Base-by-base conservation (phyloP, 37 sponge, comb jelly and placozoan species). In the Theonella swinhoei region DNA sequence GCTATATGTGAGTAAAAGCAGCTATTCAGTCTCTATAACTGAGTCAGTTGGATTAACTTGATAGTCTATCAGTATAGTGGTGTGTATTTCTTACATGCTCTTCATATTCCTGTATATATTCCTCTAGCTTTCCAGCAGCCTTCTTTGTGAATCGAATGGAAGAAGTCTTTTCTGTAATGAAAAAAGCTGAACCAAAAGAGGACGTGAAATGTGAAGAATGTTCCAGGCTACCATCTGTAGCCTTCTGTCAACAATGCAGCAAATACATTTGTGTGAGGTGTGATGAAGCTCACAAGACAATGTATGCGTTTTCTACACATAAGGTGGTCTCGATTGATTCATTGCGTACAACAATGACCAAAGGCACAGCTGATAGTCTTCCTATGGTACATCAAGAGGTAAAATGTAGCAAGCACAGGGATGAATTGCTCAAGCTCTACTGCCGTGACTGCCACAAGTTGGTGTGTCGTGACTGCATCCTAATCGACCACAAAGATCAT, bases 141-240 rank as follows among this genome's bases (percentile, higher is more conserved):
- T 76, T 76, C 77, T 47, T 76, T 47, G 77, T 76, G 59, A 76
- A 76, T 29, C 59, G 63, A 30, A 76, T 76, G 77, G 42, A 76
- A 5, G 77, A 59, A 32, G 33, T 68, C 19, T 68, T 68, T 32
- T 68, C 69, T 22, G 34, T 29, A 20, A 68, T 68, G 69, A 28
- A 68, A 29, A 68, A 68, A 28, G 69, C 69, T 33, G 33, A 68
- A 31, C 32, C 33, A 68, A 68, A 68, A 68, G 69, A 33, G 20
- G 33, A 68, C 33, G 30, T 68, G 34, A 68, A 28, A 29, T 68
- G 69, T 68, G 69, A 68, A 68, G 34, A 5, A 31, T 68, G 69
- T 33, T 32, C 9, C 1, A 68, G 33, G 34, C 20, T 32, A 3
- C 69, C 69, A 32, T 29, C 34, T 32, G 69, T 33, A 31, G 33